Evolutionary conservation across 1,140 invertebrate genomes (phyloP), one percentile per base, ranked within the genome.

Genomic region (Propsilocerus akamusi): DNA sequence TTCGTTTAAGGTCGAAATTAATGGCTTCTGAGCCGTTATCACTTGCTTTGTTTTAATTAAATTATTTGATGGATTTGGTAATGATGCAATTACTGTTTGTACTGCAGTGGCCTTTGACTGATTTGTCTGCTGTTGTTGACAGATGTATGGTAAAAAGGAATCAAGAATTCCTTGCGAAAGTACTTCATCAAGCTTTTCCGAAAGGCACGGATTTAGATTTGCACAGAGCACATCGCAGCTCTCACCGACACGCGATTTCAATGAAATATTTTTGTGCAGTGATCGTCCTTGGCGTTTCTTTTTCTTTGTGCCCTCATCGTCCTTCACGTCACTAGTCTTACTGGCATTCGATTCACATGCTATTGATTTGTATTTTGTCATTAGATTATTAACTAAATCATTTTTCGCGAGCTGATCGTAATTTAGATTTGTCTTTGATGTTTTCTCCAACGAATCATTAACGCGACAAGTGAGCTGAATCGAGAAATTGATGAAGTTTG

Each of bases 141-240:
- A 65, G 11, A 83, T 70, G 53, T 81, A 82, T 1, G 82, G 79
- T 8, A 86, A 59, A 50, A 86, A 77, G 0, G 83, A 85, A 62
- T 86, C 83, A 20, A 86, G 62, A 50, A 86, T 71, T 22, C 83
- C 83, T 67, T 86, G 82, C 46, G 81, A 79, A 49, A 85, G 70
- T 5, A 84, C 73, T 68, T 80, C 55, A 49, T 65, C 63, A 23
- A 65, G 41, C 53, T 64, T 61, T 34, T 64, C 59, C 11, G 49
- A 57, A 6, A 65, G 47, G 26, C 59, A 58, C 4, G 63, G 57
- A 57, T 65, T 60, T 17, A 64, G 20, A n/a, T 28, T 23, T 5
- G 34, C 14, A 20, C 17, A 41, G 5, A 41, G 8, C 17, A 11
- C n/a, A 6, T 41, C 34, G 22, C 34, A 41, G 4, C n/a, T 17